A percentile compares a stretch with the other conserved stretches of the same genome.
These are phyloP conservation scores for Malurus cyaneus DNA, from an alignment of 2,113 vertebrate species.

Conservation along the genomic window DNA sequence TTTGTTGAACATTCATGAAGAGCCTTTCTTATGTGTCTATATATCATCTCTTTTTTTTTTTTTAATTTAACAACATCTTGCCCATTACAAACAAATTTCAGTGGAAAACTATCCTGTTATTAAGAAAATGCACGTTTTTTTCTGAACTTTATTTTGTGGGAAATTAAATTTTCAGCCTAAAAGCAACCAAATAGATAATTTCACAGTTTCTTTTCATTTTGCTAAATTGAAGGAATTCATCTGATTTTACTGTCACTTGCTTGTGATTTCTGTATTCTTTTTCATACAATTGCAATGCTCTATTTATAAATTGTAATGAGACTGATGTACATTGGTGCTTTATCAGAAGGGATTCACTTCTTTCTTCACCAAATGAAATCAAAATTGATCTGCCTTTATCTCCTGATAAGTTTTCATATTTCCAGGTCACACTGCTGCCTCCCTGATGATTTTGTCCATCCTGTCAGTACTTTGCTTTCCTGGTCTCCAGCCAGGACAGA, in stretches of 20 bases:
- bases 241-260: not conserved
- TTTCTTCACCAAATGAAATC: not conserved
- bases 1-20: not conserved
- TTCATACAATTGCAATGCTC: not conserved
- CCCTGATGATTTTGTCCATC: not conserved
- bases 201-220: not conserved
- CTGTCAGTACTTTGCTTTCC: not conserved
- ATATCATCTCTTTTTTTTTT: not conserved
- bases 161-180: not conserved
- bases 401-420: not conserved
- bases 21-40: not conserved
- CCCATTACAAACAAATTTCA: not conserved
- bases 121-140: not conserved
- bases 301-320: not conserved
- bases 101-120: not conserved
- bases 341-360: not conserved
- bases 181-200: not conserved
- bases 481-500: not conserved
- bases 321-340: not conserved
- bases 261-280: not conserved
- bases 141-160: not conserved
- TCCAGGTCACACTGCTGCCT: not conserved
- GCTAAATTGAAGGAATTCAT: not conserved
- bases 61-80: not conserved
- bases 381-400: not conserved